Evolutionary conservation across 2,113 vertebrate genomes (phyloP).

Genomic region (Mormoops blainvillei): DNA sequence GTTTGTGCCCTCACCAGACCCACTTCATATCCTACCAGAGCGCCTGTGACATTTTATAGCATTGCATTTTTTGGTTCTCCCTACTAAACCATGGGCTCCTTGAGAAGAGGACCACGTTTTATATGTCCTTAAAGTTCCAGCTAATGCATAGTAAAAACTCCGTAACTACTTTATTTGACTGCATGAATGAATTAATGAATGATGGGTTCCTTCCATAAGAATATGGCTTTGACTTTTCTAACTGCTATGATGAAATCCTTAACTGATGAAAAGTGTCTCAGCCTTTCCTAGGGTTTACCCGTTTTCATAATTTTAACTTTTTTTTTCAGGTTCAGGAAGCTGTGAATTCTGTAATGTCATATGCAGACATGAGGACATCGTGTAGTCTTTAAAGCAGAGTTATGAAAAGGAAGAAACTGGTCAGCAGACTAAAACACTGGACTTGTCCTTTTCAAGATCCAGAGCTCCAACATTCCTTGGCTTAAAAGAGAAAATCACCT

Average conservation of each 20-base stretch:
- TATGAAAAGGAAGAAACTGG: constrained; percentile 50
- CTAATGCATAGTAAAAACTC: background rate
- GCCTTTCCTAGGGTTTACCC: background rate
- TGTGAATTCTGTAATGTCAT: background rate
- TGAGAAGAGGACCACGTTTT: background rate
- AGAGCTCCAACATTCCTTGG: constrained; percentile 53
- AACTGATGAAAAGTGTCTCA: background rate
- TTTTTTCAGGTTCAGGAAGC: constrained; percentile 60
- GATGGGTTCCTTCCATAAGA: background rate
- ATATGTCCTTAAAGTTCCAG: background rate
- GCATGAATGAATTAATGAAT: background rate
- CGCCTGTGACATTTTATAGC: background rate
- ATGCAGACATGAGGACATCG: constrained; percentile 31
- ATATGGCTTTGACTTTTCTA: background rate
- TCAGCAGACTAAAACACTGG: constrained; percentile 37
- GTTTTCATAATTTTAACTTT: constrained; percentile 43
- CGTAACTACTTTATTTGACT: background rate
- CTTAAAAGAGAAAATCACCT: constrained; percentile 52
- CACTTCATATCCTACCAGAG: background rate
- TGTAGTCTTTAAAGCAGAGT: constrained; percentile 42
- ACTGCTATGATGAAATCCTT: background rate
- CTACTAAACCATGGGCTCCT: background rate
- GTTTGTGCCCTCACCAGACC: background rate
- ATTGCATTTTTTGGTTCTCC: background rate
- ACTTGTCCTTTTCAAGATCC: background rate